Percentiles rank a stretch among this genome's conserved stretches.
phyloP scores from a whole-genome alignment of 1,140 invertebrate genomes.

The Heliothis subflexa region DNA sequence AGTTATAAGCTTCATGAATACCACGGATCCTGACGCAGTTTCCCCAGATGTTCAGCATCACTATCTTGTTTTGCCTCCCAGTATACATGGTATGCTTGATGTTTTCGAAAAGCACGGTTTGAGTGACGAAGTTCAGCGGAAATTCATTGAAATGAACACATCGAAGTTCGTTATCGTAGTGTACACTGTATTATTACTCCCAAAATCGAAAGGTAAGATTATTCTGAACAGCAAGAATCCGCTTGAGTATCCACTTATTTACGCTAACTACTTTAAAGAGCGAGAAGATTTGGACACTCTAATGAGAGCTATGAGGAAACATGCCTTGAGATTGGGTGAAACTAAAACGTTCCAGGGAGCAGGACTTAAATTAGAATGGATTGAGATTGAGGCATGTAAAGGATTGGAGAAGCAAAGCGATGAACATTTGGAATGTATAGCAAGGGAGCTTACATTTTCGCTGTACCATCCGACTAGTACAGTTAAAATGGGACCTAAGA shows the following conservation, averaged over 20 bases:
- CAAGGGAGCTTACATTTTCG: slow-evolving; percentile 78
- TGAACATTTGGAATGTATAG: slow-evolving; percentile 86
- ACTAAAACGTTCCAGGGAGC: slow-evolving; percentile 81
- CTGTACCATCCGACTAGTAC: slow-evolving; percentile 89
- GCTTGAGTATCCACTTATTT: slow-evolving; percentile 88
- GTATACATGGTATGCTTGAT: slow-evolving; percentile 56
- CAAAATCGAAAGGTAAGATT: slow-evolving; percentile 88
- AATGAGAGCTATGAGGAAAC: slow-evolving; percentile 85
- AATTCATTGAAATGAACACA: slow-evolving; percentile 65
- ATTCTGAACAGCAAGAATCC: slow-evolving; percentile 87
- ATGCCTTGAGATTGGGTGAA: slow-evolving; percentile 78
- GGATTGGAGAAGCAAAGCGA: slow-evolving; percentile 75
- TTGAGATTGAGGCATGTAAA: slow-evolving; percentile 76
- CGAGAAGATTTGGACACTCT: slow-evolving; percentile 85
- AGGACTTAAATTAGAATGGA: slow-evolving; percentile 71
- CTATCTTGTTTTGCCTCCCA: slow-evolving; percentile 59
- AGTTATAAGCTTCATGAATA: slow-evolving; percentile 66
- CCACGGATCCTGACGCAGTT: slow-evolving; percentile 54
- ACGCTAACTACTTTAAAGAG: slow-evolving; percentile 89
- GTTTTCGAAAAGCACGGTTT: slow-evolving; percentile 58
- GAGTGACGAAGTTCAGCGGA: slow-evolving; percentile 55
- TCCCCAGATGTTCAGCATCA: slow-evolving; percentile 68
- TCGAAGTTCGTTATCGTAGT: slow-evolving; percentile 76
- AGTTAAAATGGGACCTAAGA: slow-evolving; percentile 91
- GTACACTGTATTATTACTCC: slow-evolving; percentile 83